phyloP scores from a whole-genome alignment of 1,140 invertebrate genomes.

The Probaryconus sp. region DNA sequence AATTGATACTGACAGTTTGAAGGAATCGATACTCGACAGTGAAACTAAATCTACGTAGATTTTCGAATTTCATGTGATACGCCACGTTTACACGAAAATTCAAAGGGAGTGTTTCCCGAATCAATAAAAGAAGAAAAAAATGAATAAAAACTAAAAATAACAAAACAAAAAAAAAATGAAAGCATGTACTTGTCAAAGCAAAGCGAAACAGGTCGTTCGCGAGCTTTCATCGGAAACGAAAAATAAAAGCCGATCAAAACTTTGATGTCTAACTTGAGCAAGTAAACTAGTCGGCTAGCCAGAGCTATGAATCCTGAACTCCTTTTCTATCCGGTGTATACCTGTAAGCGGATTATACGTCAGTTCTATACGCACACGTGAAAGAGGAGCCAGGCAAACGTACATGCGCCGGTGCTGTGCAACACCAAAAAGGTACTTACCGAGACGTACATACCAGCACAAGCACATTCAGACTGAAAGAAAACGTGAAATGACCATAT shows the following conservation, averaged over 20 bases:
- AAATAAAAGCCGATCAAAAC: conserved; percentile 53
- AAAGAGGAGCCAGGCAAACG: conserved; percentile 18
- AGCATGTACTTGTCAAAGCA: conserved; percentile 35
- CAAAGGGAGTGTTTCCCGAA: conserved; percentile 6
- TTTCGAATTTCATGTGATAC: conserved; percentile 29
- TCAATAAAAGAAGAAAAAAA: conserved; percentile 21
- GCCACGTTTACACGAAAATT: conserved; percentile 19
- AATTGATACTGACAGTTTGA: conserved; percentile 60
- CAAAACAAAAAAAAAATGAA: conserved; percentile 8
- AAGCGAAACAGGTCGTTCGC: conserved; percentile 36
- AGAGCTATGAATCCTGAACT: conserved; percentile 28
- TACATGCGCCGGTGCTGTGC: conserved; percentile 12
- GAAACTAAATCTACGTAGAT: conserved; percentile 25
- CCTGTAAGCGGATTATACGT: conserved; percentile 54
- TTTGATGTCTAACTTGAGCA: conserved; percentile 52
- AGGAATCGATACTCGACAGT: conserved; percentile 44
- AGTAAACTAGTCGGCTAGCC: conserved; percentile 31
- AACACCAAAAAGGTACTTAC: conserved; percentile 40
- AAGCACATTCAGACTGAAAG: conserved; percentile 26
- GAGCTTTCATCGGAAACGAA: conserved; percentile 40
- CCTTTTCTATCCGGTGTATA: conserved; percentile 43
- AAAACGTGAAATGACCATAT: conserved; percentile 43
- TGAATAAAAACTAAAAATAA: conserved; percentile 21
- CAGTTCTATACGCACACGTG: conserved; percentile 27
- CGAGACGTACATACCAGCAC: conserved; percentile 7